Base-by-base conservation (phyloP, 1,140 invertebrate genomes). In the Drosophila carrolli region DNA sequence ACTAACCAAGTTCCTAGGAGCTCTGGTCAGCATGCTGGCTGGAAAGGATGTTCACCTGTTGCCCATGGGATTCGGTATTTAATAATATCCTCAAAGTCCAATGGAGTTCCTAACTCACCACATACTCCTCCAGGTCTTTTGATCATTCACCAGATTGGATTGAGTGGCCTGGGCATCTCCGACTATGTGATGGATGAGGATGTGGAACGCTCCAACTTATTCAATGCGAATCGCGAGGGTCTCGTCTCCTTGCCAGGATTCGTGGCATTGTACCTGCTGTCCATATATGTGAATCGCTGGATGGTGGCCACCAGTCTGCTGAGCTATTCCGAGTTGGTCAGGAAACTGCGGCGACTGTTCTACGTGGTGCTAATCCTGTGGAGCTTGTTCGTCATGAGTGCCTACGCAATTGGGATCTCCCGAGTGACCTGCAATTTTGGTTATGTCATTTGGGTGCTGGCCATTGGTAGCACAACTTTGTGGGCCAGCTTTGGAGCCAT, bases 171-270 rank as follows among this genome's bases (percentile, higher is more conserved):
- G 1, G 95, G 95, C 11, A 82, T 97, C 9, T 94, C 95, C 48
- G 85, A 95, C 6, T 98, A 96, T 94, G 95, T 98, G 10, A 94
- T 98, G 48, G 93, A 94, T 70, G 93, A 70, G 11, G 56, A 95
- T 51, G 79, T 93, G 11, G 91, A 93, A 0, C 93, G 95, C 53
- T 91, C 93, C 41, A 94, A 94, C 74, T 94, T 98, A 48, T 56
- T 99, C 2, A 93, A 95, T 71, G 96, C 97, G 0, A 99, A 99
- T 92, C 94, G 97, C 72, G 98, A 99, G 94, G 98, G 98, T 0
- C 93, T 99, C 37, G 94, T 95, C 27, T 98, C 98, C 2, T 93
- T 95, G 41, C 93, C 96, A 0, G 98, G 98, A 3, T 99, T 98
- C 92, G 92, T 98, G 14, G 94, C 95, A 4, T 88, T 99, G 4